Percentiles rank a stretch among this genome's conserved stretches.
Conservation (phyloP, 2,797 vertebrate genomes). For the Myotis pilosus region DNA sequence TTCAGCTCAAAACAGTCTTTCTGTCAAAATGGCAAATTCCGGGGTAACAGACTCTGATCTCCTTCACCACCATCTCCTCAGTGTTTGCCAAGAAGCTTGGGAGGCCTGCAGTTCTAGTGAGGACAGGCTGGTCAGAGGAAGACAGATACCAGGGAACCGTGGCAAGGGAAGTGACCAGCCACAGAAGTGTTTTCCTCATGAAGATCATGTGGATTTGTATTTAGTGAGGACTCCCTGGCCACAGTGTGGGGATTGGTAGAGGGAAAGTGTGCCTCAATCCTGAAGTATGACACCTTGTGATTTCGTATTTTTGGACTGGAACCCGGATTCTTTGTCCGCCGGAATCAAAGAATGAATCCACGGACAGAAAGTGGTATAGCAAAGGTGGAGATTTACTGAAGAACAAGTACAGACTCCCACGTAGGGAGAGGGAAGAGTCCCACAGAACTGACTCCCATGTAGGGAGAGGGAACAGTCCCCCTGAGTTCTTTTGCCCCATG, state of each 20-base stretch:
- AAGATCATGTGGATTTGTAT: not conserved
- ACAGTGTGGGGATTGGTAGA: not conserved
- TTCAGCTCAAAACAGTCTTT: not conserved
- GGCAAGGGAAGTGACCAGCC: not conserved
- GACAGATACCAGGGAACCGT: not conserved
- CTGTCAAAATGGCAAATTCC: not conserved
- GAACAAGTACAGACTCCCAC: too few species aligned
- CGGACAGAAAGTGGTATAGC: too few species aligned
- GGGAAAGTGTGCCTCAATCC: not conserved
- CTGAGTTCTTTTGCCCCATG: too few species aligned
- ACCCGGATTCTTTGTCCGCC: too few species aligned
- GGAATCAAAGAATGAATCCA: too few species aligned
- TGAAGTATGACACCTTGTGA: not conserved
- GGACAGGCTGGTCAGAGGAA: not conserved
- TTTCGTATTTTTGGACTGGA: too few species aligned
- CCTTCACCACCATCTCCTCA: not conserved
- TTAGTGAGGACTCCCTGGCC: not conserved
- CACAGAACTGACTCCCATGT: too few species aligned
- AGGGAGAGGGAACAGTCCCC: too few species aligned
- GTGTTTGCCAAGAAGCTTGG: not conserved
- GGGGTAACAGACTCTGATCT: not conserved
- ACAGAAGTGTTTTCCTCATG: not conserved
- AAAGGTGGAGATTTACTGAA: too few species aligned
- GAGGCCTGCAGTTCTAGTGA: not conserved
- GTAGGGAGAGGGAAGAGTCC: too few species aligned